Conservation (phyloP, 2,888 invertebrate genomes). For the Aphelenchoides bicaudatus region DNA sequence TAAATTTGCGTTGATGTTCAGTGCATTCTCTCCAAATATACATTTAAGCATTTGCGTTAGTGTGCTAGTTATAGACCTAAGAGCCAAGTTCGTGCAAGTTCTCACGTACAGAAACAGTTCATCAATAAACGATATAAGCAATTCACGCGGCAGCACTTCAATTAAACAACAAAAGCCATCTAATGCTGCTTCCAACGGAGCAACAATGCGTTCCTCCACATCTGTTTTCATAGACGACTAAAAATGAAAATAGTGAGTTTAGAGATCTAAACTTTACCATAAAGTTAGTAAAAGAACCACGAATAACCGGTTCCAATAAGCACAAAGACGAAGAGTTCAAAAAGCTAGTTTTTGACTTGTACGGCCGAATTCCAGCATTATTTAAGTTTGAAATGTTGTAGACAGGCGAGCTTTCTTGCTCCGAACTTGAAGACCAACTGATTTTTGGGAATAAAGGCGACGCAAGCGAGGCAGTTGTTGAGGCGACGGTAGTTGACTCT, state of each 20-base stretch:
- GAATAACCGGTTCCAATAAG: slow-evolving; percentile 30
- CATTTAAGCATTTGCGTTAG: slow-evolving; percentile 39
- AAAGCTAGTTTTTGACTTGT: slow-evolving; percentile 33
- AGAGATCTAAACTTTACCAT: slow-evolving; percentile 26
- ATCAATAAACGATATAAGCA: slow-evolving; percentile 36
- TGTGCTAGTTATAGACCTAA: slow-evolving; percentile 25
- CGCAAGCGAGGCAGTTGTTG: neutral
- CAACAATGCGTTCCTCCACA: slow-evolving; percentile 27
- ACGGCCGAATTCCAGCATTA: slow-evolving; percentile 38
- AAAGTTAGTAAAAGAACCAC: slow-evolving; percentile 37
- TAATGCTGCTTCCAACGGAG: slow-evolving; percentile 29
- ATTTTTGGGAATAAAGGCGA: slow-evolving; percentile 6
- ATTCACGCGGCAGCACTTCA: slow-evolving; percentile 26
- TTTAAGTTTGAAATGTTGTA: slow-evolving; percentile 35
- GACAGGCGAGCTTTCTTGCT: slow-evolving; percentile 9
- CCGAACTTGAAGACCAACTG: slow-evolving; percentile 17
- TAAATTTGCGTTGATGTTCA: slow-evolving; percentile 27
- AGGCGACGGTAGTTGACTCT: slow-evolving; percentile 28
- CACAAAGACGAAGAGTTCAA: slow-evolving; percentile 26
- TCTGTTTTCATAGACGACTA: slow-evolving; percentile 33
- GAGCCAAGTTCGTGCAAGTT: slow-evolving; percentile 27
- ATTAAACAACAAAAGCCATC: slow-evolving; percentile 27
- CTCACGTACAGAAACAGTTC: slow-evolving; percentile 35
- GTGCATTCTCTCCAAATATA: slow-evolving; percentile 38
- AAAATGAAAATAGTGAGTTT: slow-evolving; percentile 10